Percentiles rank a stretch among this genome's conserved stretches.
Evolutionary conservation across 2,113 vertebrate genomes (phyloP).

Genomic region (Spea multiplicata): DNA sequence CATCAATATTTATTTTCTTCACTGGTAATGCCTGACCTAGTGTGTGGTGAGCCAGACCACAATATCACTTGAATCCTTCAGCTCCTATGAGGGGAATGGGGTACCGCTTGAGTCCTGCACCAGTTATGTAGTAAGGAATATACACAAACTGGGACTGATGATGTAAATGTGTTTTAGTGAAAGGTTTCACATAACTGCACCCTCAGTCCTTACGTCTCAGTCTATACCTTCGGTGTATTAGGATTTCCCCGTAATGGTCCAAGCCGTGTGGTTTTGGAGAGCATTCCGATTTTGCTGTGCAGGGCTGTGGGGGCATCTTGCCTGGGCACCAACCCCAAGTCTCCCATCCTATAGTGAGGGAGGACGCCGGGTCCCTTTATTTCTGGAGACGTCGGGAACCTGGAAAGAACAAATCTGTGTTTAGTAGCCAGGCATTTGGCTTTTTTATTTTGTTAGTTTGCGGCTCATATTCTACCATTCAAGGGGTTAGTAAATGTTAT

Average conservation of each 20-base stretch:
- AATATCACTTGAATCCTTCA: no score
- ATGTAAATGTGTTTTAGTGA: no score
- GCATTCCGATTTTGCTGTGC: constrained; percentile 41
- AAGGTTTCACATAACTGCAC: no score
- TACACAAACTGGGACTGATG: background rate
- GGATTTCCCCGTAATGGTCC: constrained; percentile 23
- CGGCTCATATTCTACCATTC: no score
- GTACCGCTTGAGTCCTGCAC: background rate
- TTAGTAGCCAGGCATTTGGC: background rate
- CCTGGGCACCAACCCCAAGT: constrained; percentile 60
- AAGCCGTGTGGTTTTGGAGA: constrained; percentile 45
- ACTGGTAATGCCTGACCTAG: no score
- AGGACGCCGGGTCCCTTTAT: constrained; percentile 40
- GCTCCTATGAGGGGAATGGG: no score
- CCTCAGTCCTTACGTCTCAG: background rate
- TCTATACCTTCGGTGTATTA: constrained; percentile 44
- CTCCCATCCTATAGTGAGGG: constrained; percentile 51
- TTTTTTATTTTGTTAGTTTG: background rate
- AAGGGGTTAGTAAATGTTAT: no score
- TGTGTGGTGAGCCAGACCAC: no score
- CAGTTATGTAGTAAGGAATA: background rate
- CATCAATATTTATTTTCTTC: no score
- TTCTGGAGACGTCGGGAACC: constrained; percentile 6
- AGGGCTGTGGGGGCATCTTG: constrained; percentile 35
- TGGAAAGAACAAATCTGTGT: constrained; percentile 28